Conservation (phyloP, 1,140 invertebrate species). For the Lepidurus arcticus region DNA sequence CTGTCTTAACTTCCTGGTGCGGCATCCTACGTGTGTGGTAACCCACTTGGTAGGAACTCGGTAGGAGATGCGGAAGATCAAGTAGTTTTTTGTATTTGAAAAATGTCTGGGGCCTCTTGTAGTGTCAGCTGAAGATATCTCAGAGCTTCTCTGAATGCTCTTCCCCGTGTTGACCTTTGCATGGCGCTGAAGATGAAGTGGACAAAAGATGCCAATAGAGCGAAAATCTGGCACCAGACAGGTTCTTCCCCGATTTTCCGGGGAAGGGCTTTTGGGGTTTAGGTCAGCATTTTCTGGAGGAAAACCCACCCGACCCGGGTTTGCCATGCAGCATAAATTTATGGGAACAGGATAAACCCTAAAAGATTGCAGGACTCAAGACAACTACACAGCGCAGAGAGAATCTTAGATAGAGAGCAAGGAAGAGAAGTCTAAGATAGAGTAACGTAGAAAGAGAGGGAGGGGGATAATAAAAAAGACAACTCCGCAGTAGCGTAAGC, state of each 20-base stretch:
- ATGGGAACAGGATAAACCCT: constrained; percentile 11
- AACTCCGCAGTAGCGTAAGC: constrained; percentile 12
- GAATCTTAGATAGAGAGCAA: neutral
- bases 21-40: neutral
- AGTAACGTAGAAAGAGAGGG: neutral
- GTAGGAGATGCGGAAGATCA: neutral
- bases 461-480: neutral
- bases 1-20: neutral
- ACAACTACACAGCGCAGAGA: neutral
- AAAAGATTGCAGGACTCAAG: neutral
- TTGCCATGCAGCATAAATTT: neutral
- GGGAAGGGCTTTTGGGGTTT: neutral
- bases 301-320: neutral
- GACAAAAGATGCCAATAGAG: constrained; percentile 11
- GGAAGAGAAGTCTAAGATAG: neutral
- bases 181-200: constrained; percentile 9
- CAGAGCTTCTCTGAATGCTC: neutral
- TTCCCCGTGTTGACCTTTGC: constrained; percentile 1
- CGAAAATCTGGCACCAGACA: neutral
- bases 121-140: neutral
- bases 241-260: neutral
- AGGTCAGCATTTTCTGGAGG: neutral
- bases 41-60: neutral
- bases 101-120: neutral
- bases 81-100: neutral